These are phyloP conservation scores for Ellobius talpinus DNA, from an alignment of 2,113 vertebrate species.

Conservation along the genomic window DNA sequence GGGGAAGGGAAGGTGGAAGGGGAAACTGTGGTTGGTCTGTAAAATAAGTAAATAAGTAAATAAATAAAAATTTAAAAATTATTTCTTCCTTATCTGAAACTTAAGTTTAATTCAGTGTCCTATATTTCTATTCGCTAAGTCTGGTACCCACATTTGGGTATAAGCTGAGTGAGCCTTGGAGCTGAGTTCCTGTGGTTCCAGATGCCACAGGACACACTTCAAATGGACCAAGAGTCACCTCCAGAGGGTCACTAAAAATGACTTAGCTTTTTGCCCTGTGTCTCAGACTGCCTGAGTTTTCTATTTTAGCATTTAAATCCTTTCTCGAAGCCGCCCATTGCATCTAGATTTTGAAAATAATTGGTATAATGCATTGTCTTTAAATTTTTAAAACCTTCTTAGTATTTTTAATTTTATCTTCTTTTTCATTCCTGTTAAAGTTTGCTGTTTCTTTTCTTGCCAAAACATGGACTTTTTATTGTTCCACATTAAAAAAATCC, in stretches of 20 bases:
- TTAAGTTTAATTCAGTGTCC: background rate
- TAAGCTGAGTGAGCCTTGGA: background rate
- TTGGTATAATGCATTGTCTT: background rate
- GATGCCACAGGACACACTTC: background rate
- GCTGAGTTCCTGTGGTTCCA: background rate
- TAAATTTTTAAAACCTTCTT: background rate
- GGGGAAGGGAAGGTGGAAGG: too few species aligned
- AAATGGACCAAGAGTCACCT: background rate
- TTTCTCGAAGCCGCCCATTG: background rate
- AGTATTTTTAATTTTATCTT: slow-evolving; percentile 17
- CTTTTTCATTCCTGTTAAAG: background rate
- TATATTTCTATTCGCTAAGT: slow-evolving; percentile 36
- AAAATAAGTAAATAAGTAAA: too few species aligned
- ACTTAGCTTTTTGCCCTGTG: slow-evolving; percentile 5
- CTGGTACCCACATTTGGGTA: background rate
- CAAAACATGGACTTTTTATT: background rate
- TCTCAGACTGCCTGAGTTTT: slow-evolving; percentile 23
- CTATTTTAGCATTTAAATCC: background rate
- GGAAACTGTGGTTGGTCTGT: too few species aligned
- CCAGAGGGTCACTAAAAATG: background rate
- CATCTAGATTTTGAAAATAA: slow-evolving; percentile 37
- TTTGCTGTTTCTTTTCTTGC: background rate
- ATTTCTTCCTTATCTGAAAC: slow-evolving; percentile 47
- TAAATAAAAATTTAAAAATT: background rate
- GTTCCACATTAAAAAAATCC: background rate